Percentiles rank a stretch among this genome's conserved stretches.
phyloP scores from a whole-genome alignment of 1,140 invertebrate genomes.

The Potamilus streckersoni region DNA sequence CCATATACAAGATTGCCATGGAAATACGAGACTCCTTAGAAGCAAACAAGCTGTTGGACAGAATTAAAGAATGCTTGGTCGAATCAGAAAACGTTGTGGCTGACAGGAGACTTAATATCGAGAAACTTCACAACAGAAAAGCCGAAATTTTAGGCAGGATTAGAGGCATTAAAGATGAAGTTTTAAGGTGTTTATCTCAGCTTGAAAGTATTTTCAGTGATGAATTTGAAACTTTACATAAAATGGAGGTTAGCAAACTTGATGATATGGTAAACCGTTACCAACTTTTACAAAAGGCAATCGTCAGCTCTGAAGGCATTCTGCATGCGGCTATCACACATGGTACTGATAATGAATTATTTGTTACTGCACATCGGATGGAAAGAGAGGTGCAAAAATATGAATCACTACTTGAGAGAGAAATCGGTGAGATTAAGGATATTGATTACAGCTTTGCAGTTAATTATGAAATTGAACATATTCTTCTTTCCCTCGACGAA shows the following conservation, averaged over 20 bases:
- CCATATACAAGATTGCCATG: conserved; percentile 14
- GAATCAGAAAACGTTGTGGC: conserved; percentile 25
- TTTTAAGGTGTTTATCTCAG: conserved; percentile 18
- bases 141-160: conserved; percentile 11
- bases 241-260: conserved; percentile 9
- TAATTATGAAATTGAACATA: conserved; percentile 31
- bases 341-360: conserved; percentile 31
- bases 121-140: conserved; percentile 19
- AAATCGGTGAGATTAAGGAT: conserved; percentile 12
- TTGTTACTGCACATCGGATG: conserved; percentile 28
- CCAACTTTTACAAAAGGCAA: conserved; percentile 26
- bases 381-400: conserved; percentile 31
- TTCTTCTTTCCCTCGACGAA: conserved; percentile 24
- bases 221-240: conserved; percentile 22
- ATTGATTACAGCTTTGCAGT: conserved; percentile 25
- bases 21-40: conserved; percentile 29
- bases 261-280: conserved; percentile 27
- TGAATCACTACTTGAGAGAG: conserved; percentile 24
- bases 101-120: conserved; percentile 20
- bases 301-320: conserved; percentile 21
- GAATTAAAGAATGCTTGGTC: conserved; percentile 24
- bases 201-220: conserved; percentile 22
- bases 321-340: conserved; percentile 23
- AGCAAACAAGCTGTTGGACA: conserved; percentile 25
- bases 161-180: conserved; percentile 11